Percentiles rank a stretch among this genome's conserved stretches.
These are phyloP conservation scores for Antigone vipio DNA, from an alignment of 2,113 vertebrate genomes.

Conservation along the genomic window DNA sequence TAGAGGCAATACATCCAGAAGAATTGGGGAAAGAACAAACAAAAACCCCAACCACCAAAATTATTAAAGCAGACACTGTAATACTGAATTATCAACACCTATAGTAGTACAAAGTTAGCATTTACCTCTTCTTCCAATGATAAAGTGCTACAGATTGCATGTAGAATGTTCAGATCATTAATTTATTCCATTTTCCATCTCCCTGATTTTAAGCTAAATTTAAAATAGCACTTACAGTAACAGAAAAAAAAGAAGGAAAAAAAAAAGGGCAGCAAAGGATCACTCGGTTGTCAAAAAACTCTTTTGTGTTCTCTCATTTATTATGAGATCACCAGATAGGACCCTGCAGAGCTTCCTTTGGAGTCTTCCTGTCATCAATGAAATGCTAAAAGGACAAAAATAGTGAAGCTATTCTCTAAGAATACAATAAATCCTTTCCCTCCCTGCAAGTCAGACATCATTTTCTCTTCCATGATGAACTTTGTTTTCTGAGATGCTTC, in stretches of 20 bases:
- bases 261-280: neutral
- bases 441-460: neutral
- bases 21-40: neutral
- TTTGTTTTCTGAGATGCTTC: neutral
- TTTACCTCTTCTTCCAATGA: neutral
- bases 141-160: neutral
- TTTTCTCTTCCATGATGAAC: neutral
- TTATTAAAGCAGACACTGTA: neutral
- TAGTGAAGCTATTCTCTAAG: neutral
- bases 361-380: neutral
- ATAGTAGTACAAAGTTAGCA: neutral
- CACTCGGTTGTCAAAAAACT: neutral
- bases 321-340: neutral
- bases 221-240: neutral
- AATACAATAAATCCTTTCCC: neutral
- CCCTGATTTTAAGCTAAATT: neutral
- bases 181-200: neutral
- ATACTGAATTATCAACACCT: neutral
- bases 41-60: neutral
- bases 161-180: neutral
- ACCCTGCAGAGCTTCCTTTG: neutral
- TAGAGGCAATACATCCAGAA: neutral
- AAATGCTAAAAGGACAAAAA: neutral
- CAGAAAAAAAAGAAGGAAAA: neutral
- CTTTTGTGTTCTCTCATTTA: neutral